Conservation (phyloP, 2,888 invertebrate genomes). For the Neoaliturus tenellus region DNA sequence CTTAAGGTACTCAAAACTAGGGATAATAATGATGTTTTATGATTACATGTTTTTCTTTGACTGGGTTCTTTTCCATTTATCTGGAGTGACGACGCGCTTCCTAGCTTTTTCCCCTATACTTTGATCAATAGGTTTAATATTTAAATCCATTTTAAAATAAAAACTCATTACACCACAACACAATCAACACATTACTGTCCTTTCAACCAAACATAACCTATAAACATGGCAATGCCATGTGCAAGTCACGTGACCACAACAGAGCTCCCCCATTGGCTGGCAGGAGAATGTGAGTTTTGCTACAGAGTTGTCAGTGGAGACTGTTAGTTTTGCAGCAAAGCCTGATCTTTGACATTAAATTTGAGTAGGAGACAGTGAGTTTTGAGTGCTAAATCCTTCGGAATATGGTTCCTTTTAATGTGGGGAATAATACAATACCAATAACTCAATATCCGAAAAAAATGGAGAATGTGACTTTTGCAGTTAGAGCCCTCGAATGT, state of each 20-base stretch:
- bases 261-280: constrained; percentile 27
- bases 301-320: constrained; percentile 15
- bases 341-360: constrained; percentile 13
- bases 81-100: background rate
- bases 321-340: constrained; percentile 52
- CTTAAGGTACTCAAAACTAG: background rate
- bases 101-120: constrained; percentile 3
- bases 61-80: constrained; percentile 47
- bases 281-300: constrained; percentile 55
- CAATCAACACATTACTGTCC: too few species aligned
- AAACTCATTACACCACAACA: constrained; percentile 15
- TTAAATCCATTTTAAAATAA: constrained; percentile 46
- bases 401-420: constrained; percentile 22
- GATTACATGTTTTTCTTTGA: constrained; percentile 37
- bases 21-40: constrained; percentile 42
- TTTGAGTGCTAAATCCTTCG: constrained; percentile 26
- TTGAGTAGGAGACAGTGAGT: constrained; percentile 43
- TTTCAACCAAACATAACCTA: constrained; percentile 21
- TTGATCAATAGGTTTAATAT: constrained; percentile 38
- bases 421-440: constrained; percentile 39
- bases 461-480: constrained; percentile 46
- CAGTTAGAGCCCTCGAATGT: constrained; percentile 43
- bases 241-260: constrained; percentile 29
- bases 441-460: constrained; percentile 32
- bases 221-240: constrained; percentile 1